Evolutionary conservation across 2,797 vertebrate species (phyloP).

Genomic region (Diplodus puntazzo): DNA sequence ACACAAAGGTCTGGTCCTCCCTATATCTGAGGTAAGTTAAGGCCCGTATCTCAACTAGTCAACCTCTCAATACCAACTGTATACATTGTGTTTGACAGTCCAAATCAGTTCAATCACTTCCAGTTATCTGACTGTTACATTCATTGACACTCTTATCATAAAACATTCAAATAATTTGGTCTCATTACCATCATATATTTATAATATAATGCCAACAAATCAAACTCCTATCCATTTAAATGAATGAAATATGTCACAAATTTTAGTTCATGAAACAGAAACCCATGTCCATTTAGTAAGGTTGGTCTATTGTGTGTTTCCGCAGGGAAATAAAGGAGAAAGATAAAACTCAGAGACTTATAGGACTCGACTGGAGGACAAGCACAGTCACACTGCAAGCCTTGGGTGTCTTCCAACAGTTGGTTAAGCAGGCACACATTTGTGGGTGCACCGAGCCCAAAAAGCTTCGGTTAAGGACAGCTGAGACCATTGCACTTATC

Average conservation of each 20-base stretch:
- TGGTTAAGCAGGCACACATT: background rate
- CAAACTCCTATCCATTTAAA: conserved; percentile 7
- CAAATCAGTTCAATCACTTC: background rate
- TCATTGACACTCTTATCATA: conserved; percentile 19
- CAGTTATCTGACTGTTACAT: background rate
- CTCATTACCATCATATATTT: conserved; percentile 4
- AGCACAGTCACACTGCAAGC: conserved; percentile 24
- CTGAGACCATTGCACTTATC: background rate
- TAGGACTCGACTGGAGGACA: background rate
- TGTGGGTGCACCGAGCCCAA: background rate
- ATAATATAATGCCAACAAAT: background rate
- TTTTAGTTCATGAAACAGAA: conserved; percentile 1
- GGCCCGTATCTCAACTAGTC: background rate
- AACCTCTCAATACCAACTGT: conserved; percentile 20
- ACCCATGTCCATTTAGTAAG: background rate
- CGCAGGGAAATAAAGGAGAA: background rate
- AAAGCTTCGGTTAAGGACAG: background rate
- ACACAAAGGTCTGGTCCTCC: background rate
- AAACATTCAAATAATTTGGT: conserved; percentile 25
- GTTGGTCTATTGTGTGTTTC: background rate
- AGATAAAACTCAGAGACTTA: background rate
- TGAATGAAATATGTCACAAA: background rate
- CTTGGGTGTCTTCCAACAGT: background rate
- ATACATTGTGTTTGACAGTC: conserved; percentile 31
- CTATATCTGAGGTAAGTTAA: background rate